These are phyloP conservation scores for Colletes collaris DNA, from an alignment of 2,888 invertebrate genomes.

Conservation along the genomic window DNA sequence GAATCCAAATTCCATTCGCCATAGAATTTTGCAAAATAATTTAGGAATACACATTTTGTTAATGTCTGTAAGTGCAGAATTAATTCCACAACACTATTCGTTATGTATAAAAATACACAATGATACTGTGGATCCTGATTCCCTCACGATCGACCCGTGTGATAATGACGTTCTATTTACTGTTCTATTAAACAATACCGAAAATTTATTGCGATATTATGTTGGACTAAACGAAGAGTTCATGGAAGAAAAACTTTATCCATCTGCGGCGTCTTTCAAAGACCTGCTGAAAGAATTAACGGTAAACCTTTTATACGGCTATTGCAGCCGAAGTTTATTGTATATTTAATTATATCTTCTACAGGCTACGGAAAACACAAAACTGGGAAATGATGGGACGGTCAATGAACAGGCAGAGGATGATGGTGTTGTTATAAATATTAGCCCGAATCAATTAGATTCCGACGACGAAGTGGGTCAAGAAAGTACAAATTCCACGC, in stretches of 20 bases:
- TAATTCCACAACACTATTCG: slow-evolving; percentile 92
- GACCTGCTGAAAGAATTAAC: slow-evolving; percentile 73
- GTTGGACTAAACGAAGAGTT: slow-evolving; percentile 81
- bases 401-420: slow-evolving; percentile 84
- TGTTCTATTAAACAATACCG: slow-evolving; percentile 67
- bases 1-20: slow-evolving; percentile 86
- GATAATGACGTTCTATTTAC: slow-evolving; percentile 90
- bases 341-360: neutral
- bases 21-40: slow-evolving; percentile 80
- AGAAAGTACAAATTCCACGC: slow-evolving; percentile 33
- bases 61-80: slow-evolving; percentile 91
- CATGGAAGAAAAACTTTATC: slow-evolving; percentile 78
- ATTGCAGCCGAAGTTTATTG: neutral
- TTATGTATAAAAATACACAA: slow-evolving; percentile 88
- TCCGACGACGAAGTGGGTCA: slow-evolving; percentile 80
- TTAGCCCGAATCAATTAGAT: slow-evolving; percentile 83
- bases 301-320: slow-evolving; percentile 59
- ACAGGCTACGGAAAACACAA: slow-evolving; percentile 31
- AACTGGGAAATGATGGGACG: slow-evolving; percentile 60
- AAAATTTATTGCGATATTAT: slow-evolving; percentile 79
- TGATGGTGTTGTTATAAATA: slow-evolving; percentile 84
- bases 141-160: slow-evolving; percentile 88
- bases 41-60: slow-evolving; percentile 88
- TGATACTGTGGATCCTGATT: slow-evolving; percentile 83
- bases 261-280: slow-evolving; percentile 72